phyloP scores from a whole-genome alignment of 2,797 vertebrate species.

The Setipinna tenuifilis region DNA sequence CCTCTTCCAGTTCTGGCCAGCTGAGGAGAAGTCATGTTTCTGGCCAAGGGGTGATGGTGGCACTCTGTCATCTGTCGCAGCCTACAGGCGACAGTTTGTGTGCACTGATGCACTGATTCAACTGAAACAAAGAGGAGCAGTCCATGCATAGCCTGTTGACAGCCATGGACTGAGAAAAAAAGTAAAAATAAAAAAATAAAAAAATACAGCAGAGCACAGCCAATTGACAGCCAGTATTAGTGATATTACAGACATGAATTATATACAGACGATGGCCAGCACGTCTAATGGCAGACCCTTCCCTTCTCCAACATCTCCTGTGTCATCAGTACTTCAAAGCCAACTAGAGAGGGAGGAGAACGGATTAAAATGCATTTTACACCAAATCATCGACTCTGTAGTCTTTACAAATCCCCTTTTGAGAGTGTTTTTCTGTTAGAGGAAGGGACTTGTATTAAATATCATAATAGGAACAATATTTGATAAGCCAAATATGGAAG shows the following conservation, averaged over 20 bases:
- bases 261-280: not conserved
- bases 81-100: not conserved
- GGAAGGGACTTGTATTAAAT: not conserved
- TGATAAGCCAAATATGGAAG: not conserved
- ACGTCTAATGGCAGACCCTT: not conserved
- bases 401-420: not conserved
- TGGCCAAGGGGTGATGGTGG: not conserved
- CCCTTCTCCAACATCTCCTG: not conserved
- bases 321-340: slow-evolving; percentile 21
- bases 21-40: not conserved
- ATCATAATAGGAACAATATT: not conserved
- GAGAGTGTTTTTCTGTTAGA: not conserved
- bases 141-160: not conserved
- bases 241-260: not conserved
- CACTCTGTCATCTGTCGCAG: not conserved
- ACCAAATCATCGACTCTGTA: not conserved
- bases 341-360: not conserved
- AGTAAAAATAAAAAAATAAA: not conserved
- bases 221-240: not conserved
- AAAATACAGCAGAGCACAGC: not conserved
- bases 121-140: not conserved
- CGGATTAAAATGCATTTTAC: not conserved
- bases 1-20: not conserved
- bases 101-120: slow-evolving; percentile 15
- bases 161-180: not conserved